These are phyloP conservation scores for Carcina quercana DNA, from an alignment of 2,888 invertebrate species.

Conservation along the genomic window DNA sequence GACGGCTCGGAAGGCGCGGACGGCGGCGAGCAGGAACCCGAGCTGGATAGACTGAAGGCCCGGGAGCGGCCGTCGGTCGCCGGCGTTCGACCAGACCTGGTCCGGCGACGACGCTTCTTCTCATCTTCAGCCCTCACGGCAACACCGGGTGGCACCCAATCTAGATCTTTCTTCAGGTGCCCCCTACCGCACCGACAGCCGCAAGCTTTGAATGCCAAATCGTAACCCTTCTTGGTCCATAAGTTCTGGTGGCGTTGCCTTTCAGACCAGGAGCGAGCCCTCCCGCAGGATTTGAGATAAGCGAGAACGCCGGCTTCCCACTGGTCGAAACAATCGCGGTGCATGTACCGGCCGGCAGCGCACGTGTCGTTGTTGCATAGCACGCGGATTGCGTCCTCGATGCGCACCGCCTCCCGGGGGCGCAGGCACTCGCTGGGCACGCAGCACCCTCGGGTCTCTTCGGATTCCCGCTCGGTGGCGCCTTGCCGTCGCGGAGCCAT, in stretches of 20 bases:
- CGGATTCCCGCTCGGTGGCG: conserved; percentile 63
- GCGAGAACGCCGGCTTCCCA: conserved; percentile 94
- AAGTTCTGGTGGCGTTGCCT: conserved; percentile 94
- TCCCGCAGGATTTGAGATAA: conserved; percentile 91
- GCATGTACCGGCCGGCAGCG: conserved; percentile 93
- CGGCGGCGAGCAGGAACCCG: conserved; percentile 88
- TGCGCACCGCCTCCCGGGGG: conserved; percentile 76
- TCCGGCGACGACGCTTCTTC: conserved; percentile 58
- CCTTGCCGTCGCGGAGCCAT: conserved; percentile 71
- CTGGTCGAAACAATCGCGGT: conserved; percentile 94
- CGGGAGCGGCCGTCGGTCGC: conserved; percentile 75
- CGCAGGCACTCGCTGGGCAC: conserved; percentile 89
- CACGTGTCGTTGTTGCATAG: conserved; percentile 97
- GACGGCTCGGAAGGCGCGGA: conserved; percentile 85
- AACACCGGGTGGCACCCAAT: conserved; percentile 87
- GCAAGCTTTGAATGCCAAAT: conserved; percentile 95
- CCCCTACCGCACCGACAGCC: conserved; percentile 95
- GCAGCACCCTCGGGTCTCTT: conserved; percentile 81
- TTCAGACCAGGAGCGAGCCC: conserved; percentile 96
- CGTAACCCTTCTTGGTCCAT: conserved; percentile 99
- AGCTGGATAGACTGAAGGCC: conserved; percentile 85
- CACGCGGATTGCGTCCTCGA: conserved; percentile 89
- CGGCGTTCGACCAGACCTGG: conserved; percentile 51
- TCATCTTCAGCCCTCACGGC: conserved; percentile 67
- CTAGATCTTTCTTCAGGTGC: conserved; percentile 94